phyloP scores from a whole-genome alignment of 2,797 vertebrate genomes.

The Tangara arthus region DNA sequence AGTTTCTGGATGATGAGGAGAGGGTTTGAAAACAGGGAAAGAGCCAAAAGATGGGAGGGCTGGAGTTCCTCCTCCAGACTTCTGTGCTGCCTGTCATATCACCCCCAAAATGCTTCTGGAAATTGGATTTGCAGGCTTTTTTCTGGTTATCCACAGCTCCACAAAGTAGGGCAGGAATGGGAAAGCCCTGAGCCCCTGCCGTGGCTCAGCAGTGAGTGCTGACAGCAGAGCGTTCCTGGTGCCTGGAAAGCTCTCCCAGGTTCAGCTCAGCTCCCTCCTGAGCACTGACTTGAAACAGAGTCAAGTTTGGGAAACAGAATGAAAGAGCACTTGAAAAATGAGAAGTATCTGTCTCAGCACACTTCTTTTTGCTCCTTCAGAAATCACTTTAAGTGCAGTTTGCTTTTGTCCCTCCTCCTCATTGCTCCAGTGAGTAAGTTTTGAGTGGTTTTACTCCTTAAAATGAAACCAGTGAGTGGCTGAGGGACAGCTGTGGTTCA shows the following conservation, averaged over 20 bases:
- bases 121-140: neutral
- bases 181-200: neutral
- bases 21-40: neutral
- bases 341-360: neutral
- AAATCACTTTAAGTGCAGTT: neutral
- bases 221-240: neutral
- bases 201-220: neutral
- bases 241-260: neutral
- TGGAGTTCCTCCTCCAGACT: neutral
- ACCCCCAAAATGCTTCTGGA: neutral
- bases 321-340: neutral
- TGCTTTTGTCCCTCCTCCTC: accelerated
- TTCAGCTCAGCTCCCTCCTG: neutral
- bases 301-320: neutral
- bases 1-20: neutral
- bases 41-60: neutral
- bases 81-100: neutral
- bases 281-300: neutral
- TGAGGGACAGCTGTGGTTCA: neutral
- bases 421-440: neutral
- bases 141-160: neutral
- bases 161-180: neutral
- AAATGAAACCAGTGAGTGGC: neutral
- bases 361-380: neutral
- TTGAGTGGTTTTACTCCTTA: neutral